Conservation (phyloP, 2,113 vertebrate genomes). For the Neotoma lepida region DNA sequence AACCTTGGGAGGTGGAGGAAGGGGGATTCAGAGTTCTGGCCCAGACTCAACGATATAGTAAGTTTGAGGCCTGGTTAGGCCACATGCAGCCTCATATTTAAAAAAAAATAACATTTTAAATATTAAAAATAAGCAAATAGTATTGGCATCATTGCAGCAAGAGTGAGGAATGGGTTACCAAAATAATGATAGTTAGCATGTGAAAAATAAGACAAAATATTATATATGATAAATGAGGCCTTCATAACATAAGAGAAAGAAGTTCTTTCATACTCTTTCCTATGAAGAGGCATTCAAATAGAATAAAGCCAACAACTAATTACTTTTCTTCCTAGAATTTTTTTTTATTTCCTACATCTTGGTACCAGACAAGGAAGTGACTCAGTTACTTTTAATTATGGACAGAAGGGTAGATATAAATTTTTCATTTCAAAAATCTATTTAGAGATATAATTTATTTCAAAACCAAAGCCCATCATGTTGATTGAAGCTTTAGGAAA, state of each 20-base stretch:
- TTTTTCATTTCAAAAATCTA: constrained; percentile 45
- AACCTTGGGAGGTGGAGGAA: neutral
- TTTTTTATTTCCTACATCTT: constrained; percentile 11
- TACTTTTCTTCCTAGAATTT: neutral
- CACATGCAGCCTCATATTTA: neutral
- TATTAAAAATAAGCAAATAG: neutral
- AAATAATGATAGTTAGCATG: neutral
- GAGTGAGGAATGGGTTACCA: neutral
- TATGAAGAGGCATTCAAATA: constrained; percentile 33
- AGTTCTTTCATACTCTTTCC: neutral
- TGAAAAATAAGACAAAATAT: constrained; percentile 18
- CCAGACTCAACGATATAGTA: neutral
- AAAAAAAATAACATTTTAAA: neutral
- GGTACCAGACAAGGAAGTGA: constrained; percentile 20
- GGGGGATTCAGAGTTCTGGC: neutral
- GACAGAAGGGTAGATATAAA: constrained; percentile 51
- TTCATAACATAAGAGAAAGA: neutral
- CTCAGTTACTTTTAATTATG: constrained; percentile 51
- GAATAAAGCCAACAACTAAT: constrained; percentile 5
- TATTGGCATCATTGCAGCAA: neutral
- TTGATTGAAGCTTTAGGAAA: constrained; percentile 14
- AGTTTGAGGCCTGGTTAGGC: neutral
- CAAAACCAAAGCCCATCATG: constrained; percentile 46
- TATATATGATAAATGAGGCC: constrained; percentile 41
- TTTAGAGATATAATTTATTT: constrained; percentile 57